These are phyloP conservation scores for Microchrysa polita DNA, from an alignment of 2,888 invertebrate species.

Conservation along the genomic window DNA sequence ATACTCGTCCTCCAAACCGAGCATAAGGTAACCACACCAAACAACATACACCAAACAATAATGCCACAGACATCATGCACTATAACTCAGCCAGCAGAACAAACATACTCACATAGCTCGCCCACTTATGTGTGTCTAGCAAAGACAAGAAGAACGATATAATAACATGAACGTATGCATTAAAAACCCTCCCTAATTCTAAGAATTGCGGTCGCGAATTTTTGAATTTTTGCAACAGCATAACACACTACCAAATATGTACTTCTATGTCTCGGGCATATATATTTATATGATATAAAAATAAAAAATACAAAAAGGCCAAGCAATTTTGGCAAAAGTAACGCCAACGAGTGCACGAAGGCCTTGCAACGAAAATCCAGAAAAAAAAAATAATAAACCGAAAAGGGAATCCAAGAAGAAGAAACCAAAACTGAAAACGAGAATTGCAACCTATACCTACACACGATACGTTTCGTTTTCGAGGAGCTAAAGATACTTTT, in stretches of 20 bases:
- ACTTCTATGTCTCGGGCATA: too few relatives aligned
- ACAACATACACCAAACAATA: conserved; percentile 37
- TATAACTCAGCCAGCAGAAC: not conserved
- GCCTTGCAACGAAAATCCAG: not conserved
- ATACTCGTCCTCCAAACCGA: conserved; percentile 41
- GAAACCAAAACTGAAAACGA: conserved; percentile 21
- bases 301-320: conserved; percentile 8
- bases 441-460: conserved; percentile 16
- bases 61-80: not conserved
- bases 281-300: too few relatives aligned
- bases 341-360: not conserved
- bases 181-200: conserved; percentile 51
- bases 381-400: conserved; percentile 4
- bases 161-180: conserved; percentile 27
- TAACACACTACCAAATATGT: conserved; percentile 31
- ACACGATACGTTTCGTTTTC: not conserved
- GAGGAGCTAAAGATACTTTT: not conserved
- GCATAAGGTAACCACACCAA: conserved; percentile 40
- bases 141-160: conserved; percentile 46
- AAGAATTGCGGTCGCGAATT: conserved; percentile 53
- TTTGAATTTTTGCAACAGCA: conserved; percentile 47
- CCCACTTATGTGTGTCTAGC: conserved; percentile 51
- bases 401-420: conserved; percentile 17
- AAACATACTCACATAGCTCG: conserved; percentile 18
- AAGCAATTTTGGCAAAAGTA: conserved; percentile 34